Evolutionary conservation across 2,888 invertebrate genomes (phyloP).

Genomic region (Neoaliturus tenellus): DNA sequence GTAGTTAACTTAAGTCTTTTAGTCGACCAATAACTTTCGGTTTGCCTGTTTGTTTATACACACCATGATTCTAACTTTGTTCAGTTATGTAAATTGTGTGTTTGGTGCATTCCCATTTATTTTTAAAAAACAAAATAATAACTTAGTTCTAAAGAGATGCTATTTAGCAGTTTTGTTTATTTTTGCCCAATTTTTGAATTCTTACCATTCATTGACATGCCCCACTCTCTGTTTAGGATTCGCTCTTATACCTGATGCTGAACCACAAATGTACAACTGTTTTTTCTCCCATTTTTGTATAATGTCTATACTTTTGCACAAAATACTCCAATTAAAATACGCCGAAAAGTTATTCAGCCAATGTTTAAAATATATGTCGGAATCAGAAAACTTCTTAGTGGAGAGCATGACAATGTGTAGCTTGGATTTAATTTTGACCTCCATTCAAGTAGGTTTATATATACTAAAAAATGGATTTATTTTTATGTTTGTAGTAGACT

Average conservation of each 20-base stretch:
- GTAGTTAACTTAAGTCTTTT: too few species aligned
- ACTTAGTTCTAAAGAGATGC: background rate
- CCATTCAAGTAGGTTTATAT: background rate
- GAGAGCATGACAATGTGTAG: background rate
- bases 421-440: background rate
- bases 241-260: background rate
- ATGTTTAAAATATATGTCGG: background rate
- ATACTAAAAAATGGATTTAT: background rate
- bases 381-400: background rate
- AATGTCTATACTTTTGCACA: background rate
- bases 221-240: background rate
- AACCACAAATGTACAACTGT: constrained; percentile 19
- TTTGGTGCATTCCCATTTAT: background rate
- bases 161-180: background rate
- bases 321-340: background rate
- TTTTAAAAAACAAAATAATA: background rate
- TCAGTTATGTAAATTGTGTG: background rate
- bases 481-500: background rate
- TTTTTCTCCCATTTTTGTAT: background rate
- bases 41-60: too few species aligned
- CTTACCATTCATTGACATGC: background rate
- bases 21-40: too few species aligned
- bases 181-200: background rate
- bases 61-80: background rate
- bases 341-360: background rate